A percentile compares a stretch with the other conserved stretches of the same genome.
phyloP scores from a whole-genome alignment of 1,140 invertebrate species.

The Drosophila lowei region DNA sequence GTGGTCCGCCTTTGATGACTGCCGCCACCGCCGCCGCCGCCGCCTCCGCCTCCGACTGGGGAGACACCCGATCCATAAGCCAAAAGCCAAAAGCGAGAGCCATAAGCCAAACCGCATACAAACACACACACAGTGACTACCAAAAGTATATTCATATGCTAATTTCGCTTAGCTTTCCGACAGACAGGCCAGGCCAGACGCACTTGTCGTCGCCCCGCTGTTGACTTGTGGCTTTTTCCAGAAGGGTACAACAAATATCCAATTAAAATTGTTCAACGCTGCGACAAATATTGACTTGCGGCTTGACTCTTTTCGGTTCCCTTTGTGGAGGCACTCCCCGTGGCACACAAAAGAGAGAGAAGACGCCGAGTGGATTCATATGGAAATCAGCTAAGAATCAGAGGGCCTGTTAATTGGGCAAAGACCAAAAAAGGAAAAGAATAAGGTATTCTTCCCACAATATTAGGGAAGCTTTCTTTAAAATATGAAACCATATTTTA shows the following conservation, averaged over 20 bases:
- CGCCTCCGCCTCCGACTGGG: slow-evolving; percentile 43
- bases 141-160: slow-evolving; percentile 75
- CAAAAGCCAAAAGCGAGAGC: slow-evolving; percentile 1
- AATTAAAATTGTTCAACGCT: slow-evolving; percentile 69
- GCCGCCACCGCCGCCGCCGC: slow-evolving; percentile 29
- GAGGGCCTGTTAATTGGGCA: slow-evolving; percentile 15
- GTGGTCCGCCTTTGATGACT: slow-evolving; percentile 72
- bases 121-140: slow-evolving; percentile 25
- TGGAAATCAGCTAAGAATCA: slow-evolving; percentile 21
- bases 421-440: too few species aligned
- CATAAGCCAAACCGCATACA: slow-evolving; percentile 29
- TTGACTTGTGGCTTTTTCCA: slow-evolving; percentile 53
- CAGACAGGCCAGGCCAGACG: slow-evolving; percentile 22
- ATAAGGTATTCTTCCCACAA: too few species aligned
- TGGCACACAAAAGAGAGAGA: not conserved
- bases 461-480: too few species aligned
- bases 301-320: slow-evolving; percentile 33
- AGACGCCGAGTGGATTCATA: slow-evolving; percentile 32
- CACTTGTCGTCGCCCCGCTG: slow-evolving; percentile 43
- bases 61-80: slow-evolving; percentile 14
- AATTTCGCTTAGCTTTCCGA: slow-evolving; percentile 68
- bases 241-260: slow-evolving; percentile 58
- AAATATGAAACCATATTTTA: too few species aligned
- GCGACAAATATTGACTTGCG: slow-evolving; percentile 62
- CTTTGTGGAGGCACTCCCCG: slow-evolving; percentile 30